These are phyloP conservation scores for Xenopus tropicalis DNA, from an alignment of 2,113 vertebrate genomes.

Conservation along the genomic window UCB_Xtro_10.0 CM004443.2:48573001-48573500, in stretches of 20 bases:
- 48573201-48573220: constrained; percentile 40
- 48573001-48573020: constrained; percentile 42
- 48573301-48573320: neutral
- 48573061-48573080: constrained; percentile 48
- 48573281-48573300: neutral
- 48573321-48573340: neutral
- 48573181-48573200: constrained; percentile 38
- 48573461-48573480: no score
- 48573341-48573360: neutral
- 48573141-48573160: constrained; percentile 31
- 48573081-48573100: constrained; percentile 49
- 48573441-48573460: constrained; percentile 1
- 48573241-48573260: constrained; percentile 9
- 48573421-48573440: neutral
- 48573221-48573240: constrained; percentile 8
- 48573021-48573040: constrained; percentile 51
- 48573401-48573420: neutral
- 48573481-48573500: no score
- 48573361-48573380: neutral
- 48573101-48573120: constrained; percentile 39
- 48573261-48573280: neutral
- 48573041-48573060: constrained; percentile 45
- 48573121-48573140: constrained; percentile 44
- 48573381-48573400: neutral
- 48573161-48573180: constrained; percentile 1